Base-by-base conservation (phyloP, 2,113 vertebrate species). In the Hassar affinis region DNA sequence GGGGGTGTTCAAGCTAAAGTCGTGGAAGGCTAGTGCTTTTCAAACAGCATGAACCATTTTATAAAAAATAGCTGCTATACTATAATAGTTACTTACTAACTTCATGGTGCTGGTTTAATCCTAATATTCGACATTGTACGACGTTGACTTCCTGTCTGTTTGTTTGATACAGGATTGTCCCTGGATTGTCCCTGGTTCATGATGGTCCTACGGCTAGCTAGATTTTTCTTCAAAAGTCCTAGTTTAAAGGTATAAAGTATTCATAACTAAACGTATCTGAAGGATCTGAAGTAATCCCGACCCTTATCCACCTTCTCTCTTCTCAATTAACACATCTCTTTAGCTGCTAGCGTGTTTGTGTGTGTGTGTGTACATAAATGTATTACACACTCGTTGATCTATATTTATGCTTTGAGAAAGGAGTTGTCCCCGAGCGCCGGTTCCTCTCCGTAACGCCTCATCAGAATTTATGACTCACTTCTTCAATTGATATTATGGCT, bases 401-500 rank as follows among this genome's bases (percentile, higher is more conserved):
- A 51, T 77, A 56, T 77, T 77, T 77, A 77, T 77, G 51, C 51
- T 77, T 25, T 4, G 49, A 12, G 18, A 59, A 33, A 17, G 54
- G 45, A 35, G 54, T 33, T 2, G 49, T 56, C 61, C 51, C 62
- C 22, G 22, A 27, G 38, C 52, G 11, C 71, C 27, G 4, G 17
- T 57, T 76, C 47, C 42, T 38, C 71, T 52, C 81, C 1, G 45
- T 12, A n/a, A 25, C 57, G 9, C 81, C 71, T 76, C 81, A 49
- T 38, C 74, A 38, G 57, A 61, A 84, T 84, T 79, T 84, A 84
- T 61, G 83, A 84, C 64, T 56, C 49, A 78, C 75, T 78, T 11
- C 61, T 72, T 33, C 66, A 15, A 22, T 35, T 66, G 80, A 81
- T 76, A 57, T 83, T 82, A 72, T 54, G 57, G 80, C 66, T 84